Evolutionary conservation across 2,888 invertebrate genomes (phyloP).

Genomic region (Oscheius onirici): DNA sequence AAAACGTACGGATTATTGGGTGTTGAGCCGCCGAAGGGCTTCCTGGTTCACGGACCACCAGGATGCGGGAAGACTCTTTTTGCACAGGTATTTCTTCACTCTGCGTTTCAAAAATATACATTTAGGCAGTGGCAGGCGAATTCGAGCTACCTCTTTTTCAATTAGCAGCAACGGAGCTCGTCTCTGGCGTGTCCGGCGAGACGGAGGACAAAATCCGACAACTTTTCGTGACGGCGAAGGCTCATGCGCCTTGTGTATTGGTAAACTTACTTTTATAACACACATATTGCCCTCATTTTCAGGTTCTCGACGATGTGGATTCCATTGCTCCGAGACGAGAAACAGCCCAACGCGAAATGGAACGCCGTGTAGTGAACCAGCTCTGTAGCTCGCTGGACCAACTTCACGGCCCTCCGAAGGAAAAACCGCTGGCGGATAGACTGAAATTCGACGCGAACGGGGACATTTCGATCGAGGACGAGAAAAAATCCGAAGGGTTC

Average conservation of each 20-base stretch:
- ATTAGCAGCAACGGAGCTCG: constrained; percentile 89
- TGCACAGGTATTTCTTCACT: constrained; percentile 42
- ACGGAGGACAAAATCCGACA: constrained; percentile 91
- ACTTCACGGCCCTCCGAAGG: constrained; percentile 46
- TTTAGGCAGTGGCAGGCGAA: constrained; percentile 74
- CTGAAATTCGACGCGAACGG: constrained; percentile 54
- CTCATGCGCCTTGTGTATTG: constrained; percentile 62
- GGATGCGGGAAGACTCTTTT: constrained; percentile 82
- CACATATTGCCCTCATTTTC: background rate
- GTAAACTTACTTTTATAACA: constrained; percentile 32
- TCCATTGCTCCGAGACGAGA: constrained; percentile 90
- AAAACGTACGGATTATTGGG: constrained; percentile 87
- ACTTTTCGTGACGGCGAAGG: constrained; percentile 84
- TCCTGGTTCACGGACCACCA: constrained; percentile 92
- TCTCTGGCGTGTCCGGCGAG: constrained; percentile 93
- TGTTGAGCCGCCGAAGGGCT: constrained; percentile 86
- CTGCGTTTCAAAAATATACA: constrained; percentile 19
- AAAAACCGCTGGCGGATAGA: constrained; percentile 48
- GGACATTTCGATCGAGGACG: constrained; percentile 40
- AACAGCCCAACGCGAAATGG: constrained; percentile 93
- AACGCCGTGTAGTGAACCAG: constrained; percentile 91
- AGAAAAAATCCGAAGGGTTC: constrained; percentile 30
- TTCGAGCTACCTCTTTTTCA: constrained; percentile 85
- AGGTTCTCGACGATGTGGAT: constrained; percentile 90
- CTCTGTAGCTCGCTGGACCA: constrained; percentile 86